A percentile compares a stretch with the other conserved stretches of the same genome.
Evolutionary conservation across 2,113 vertebrate species (phyloP).

Genomic region (Saguinus imperator): DNA sequence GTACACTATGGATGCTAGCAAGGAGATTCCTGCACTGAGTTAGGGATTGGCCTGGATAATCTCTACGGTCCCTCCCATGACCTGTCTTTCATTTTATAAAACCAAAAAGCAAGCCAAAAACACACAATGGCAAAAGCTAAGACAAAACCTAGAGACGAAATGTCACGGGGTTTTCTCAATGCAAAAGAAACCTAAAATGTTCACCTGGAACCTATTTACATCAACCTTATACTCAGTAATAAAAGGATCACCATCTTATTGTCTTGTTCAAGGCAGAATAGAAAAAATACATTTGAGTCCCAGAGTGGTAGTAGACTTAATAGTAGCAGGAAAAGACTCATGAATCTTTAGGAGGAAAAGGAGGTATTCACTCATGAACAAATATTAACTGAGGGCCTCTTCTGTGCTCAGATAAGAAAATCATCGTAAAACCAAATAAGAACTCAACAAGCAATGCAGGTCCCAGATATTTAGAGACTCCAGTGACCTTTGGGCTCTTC

Average conservation of each 20-base stretch:
- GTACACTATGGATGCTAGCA: accelerated
- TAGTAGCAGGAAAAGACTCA: neutral
- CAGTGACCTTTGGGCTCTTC: neutral
- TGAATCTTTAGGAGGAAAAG: neutral
- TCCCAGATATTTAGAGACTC: neutral
- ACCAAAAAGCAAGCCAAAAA: neutral
- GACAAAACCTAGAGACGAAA: neutral
- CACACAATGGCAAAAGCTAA: neutral
- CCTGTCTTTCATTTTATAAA: neutral
- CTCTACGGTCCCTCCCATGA: neutral
- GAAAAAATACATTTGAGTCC: neutral
- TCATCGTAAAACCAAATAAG: neutral
- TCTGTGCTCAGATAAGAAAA: neutral
- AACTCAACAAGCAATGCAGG: neutral
- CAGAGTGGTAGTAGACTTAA: neutral
- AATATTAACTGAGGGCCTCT: neutral
- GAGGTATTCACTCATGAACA: neutral
- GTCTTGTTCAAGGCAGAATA: neutral
- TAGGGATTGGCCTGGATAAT: neutral
- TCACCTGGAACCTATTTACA: neutral
- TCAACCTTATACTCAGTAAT: neutral
- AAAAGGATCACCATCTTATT: neutral
- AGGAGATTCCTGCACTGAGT: neutral
- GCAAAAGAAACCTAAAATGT: neutral
- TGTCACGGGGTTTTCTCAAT: neutral